Conservation (phyloP, 2,888 invertebrate species). For the Temnothorax unifasciatus region DNA sequence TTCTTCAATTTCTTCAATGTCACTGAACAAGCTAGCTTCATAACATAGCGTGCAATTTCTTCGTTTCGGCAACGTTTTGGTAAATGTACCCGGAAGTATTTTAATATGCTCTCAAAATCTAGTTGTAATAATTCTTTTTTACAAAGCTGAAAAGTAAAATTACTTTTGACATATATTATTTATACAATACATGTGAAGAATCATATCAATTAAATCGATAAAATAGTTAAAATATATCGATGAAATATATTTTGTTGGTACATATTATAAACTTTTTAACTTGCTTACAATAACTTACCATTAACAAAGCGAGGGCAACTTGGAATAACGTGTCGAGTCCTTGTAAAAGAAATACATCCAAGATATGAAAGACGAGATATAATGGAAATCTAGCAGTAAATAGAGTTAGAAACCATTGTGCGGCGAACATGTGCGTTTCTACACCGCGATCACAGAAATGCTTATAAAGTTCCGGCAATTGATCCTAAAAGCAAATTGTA, state of each 20-base stretch:
- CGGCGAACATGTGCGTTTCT: constrained; percentile 99
- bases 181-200: not conserved
- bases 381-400: constrained; percentile 99
- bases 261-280: not conserved
- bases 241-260: not conserved
- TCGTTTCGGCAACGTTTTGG: constrained; percentile 98
- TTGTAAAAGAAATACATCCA: constrained; percentile 98
- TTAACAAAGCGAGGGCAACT: constrained; percentile 97
- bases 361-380: constrained; percentile 98
- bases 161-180: not conserved
- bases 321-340: constrained; percentile 98
- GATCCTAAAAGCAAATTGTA: constrained; percentile 88
- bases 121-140: constrained; percentile 96
- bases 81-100: constrained; percentile 98
- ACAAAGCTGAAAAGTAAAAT: constrained; percentile 88
- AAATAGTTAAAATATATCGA: not conserved
- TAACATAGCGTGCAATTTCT: constrained; percentile 94
- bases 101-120: constrained; percentile 99
- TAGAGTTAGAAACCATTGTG: constrained; percentile 99
- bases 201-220: constrained; percentile 2
- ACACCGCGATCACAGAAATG: constrained; percentile 94
- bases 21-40: constrained; percentile 95
- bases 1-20: constrained; percentile 98
- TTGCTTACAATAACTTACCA: constrained; percentile 88
- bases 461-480: constrained; percentile 92